These are phyloP conservation scores for Amphilophus citrinellus DNA, from an alignment of 2,113 vertebrate species.

Conservation along the genomic window DNA sequence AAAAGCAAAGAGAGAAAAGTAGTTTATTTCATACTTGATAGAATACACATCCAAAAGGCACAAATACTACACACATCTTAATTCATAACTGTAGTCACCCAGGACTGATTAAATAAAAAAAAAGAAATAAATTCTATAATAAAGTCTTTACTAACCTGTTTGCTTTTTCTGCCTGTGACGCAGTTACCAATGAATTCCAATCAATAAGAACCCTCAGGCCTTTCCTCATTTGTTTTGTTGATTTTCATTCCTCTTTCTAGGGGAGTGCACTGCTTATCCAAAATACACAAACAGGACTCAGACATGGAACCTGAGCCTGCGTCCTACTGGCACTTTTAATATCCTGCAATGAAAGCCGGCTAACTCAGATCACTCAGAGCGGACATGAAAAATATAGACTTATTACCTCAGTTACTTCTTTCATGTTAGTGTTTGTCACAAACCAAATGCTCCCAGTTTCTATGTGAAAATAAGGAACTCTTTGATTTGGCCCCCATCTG, in stretches of 20 bases:
- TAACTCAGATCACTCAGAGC: slow-evolving; percentile 55
- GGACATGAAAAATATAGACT: slow-evolving; percentile 1
- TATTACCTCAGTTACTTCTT: neutral
- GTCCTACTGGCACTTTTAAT: slow-evolving; percentile 56
- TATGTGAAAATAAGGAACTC: neutral
- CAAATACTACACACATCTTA: neutral
- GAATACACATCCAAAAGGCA: slow-evolving; percentile 13
- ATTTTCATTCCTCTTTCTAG: slow-evolving; percentile 69
- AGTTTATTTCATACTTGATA: neutral
- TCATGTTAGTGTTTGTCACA: neutral
- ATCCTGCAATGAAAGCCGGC: slow-evolving; percentile 79
- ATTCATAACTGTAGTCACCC: neutral
- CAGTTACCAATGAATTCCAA: slow-evolving; percentile 73
- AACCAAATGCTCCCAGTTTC: slow-evolving; percentile 4
- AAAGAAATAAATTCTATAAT: slow-evolving; percentile 26
- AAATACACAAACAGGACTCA: slow-evolving; percentile 80
- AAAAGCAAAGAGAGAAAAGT: neutral
- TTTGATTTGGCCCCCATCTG: neutral
- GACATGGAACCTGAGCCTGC: slow-evolving; percentile 40
- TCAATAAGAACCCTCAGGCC: slow-evolving; percentile 78
- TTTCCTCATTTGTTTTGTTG: slow-evolving; percentile 76
- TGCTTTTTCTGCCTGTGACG: slow-evolving; percentile 64
- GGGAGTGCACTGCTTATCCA: slow-evolving; percentile 70
- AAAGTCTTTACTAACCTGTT: slow-evolving; percentile 57
- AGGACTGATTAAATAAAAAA: slow-evolving; percentile 33